Evolutionary conservation across 1,140 invertebrate genomes (phyloP).

Genomic region (Heliconius hermathena): DNA sequence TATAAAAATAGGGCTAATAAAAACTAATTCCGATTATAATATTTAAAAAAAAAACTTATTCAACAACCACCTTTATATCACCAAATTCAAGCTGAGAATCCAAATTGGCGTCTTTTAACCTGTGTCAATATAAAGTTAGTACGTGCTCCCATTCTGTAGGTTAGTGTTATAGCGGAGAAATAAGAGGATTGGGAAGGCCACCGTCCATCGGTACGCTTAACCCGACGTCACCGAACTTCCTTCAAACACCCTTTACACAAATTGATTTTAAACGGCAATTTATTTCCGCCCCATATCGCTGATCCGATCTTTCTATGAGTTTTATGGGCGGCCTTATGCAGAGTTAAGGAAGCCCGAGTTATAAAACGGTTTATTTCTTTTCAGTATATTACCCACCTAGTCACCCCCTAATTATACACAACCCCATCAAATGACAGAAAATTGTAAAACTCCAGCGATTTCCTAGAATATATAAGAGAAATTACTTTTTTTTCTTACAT

Average conservation of each 20-base stretch:
- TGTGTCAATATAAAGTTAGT: constrained; percentile 40
- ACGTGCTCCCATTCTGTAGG: constrained; percentile 50
- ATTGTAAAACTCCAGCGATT: neutral
- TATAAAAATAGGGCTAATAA: neutral
- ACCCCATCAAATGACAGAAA: neutral
- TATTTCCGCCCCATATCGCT: constrained; percentile 79
- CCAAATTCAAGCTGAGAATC: neutral
- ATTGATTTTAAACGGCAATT: constrained; percentile 81
- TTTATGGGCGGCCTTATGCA: constrained; percentile 76
- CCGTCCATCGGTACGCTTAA: constrained; percentile 38
- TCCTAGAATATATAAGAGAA: neutral
- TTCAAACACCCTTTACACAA: constrained; percentile 74
- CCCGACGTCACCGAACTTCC: constrained; percentile 54
- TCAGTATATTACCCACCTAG: neutral
- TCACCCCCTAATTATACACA: neutral
- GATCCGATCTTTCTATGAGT: constrained; percentile 79
- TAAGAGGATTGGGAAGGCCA: constrained; percentile 43
- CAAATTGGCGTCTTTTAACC: neutral
- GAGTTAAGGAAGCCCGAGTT: constrained; percentile 1
- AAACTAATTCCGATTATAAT: neutral
- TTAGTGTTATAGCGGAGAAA: constrained; percentile 49
- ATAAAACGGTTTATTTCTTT: constrained; percentile 14
- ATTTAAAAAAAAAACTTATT: neutral
- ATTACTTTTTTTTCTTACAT: neutral
- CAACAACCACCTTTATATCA: neutral